phyloP scores from a whole-genome alignment of 2,113 vertebrate species.

The Chelonoidis abingdonii region DNA sequence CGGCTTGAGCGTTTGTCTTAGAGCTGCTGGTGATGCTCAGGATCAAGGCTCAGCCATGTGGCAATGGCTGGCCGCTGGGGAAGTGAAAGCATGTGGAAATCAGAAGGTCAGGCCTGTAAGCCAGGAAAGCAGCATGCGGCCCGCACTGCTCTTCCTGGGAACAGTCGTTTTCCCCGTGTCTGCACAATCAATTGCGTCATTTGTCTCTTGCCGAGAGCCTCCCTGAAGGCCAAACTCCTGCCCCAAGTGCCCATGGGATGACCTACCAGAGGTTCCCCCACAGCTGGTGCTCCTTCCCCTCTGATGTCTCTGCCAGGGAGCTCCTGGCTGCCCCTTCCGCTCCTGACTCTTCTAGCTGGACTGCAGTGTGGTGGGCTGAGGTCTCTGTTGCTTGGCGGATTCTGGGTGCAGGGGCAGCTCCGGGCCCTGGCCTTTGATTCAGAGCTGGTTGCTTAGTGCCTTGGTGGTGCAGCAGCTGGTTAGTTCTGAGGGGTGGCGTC shows the following conservation, averaged over 20 bases:
- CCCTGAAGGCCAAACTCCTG: background rate
- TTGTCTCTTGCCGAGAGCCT: background rate
- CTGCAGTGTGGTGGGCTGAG: accelerated
- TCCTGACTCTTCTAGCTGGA: accelerated
- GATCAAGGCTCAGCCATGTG: background rate
- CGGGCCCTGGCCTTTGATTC: background rate
- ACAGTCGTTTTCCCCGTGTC: background rate
- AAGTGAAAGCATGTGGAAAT: background rate
- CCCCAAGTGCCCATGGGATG: accelerated
- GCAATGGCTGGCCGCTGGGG: background rate
- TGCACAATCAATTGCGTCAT: background rate
- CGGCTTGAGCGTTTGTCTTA: background rate
- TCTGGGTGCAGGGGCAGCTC: accelerated
- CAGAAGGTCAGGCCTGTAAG: background rate
- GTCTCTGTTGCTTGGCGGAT: background rate
- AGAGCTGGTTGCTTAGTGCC: too few relatives aligned
- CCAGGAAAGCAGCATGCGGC: accelerated
- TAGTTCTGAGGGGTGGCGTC: too few relatives aligned
- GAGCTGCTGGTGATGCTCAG: background rate
- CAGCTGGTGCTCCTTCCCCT: background rate
- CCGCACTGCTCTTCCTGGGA: background rate
- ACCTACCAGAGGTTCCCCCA: background rate
- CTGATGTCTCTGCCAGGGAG: background rate
- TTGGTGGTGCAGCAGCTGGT: too few relatives aligned
- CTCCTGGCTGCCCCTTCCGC: background rate